These are phyloP conservation scores for Drosophila pruinosa DNA, from an alignment of 1,140 invertebrate genomes.

Conservation along the genomic window DNA sequence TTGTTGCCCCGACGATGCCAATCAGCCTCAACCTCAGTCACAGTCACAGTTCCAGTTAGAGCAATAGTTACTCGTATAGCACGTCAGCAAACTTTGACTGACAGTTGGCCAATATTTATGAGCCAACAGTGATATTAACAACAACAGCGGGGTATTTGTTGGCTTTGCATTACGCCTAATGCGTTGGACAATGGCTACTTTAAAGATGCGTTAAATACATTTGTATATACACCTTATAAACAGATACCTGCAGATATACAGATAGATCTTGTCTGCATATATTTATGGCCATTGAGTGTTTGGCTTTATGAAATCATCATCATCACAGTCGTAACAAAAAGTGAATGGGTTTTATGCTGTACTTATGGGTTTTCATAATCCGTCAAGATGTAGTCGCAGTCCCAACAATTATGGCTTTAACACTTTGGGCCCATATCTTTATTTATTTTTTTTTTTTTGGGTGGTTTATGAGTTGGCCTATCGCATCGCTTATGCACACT, in stretches of 20 bases:
- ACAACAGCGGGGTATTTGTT: slow-evolving; percentile 19
- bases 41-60: no score
- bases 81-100: slow-evolving; percentile 62
- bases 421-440: slow-evolving; percentile 40
- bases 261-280: slow-evolving; percentile 21
- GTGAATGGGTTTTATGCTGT: slow-evolving; percentile 76
- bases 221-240: slow-evolving; percentile 38
- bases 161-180: slow-evolving; percentile 29
- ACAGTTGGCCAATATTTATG: slow-evolving; percentile 61
- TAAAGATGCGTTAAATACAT: slow-evolving; percentile 69
- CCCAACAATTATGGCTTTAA: slow-evolving; percentile 62
- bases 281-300: slow-evolving; percentile 61
- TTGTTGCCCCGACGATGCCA: slow-evolving; percentile 48
- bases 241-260: neutral
- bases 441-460: slow-evolving; percentile 38
- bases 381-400: slow-evolving; percentile 34
- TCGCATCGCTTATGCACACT: neutral
- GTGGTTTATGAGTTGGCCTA: slow-evolving; percentile 54
- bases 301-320: slow-evolving; percentile 47
- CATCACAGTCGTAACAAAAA: slow-evolving; percentile 46
- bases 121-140: slow-evolving; percentile 34
- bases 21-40: slow-evolving; percentile 66
- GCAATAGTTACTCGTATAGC: no score
- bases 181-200: slow-evolving; percentile 40
- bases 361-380: slow-evolving; percentile 44